Percentiles rank a stretch among this genome's conserved stretches.
Evolutionary conservation across 1,140 invertebrate species (phyloP).

Genomic region (Drosophila funebris): DNA sequence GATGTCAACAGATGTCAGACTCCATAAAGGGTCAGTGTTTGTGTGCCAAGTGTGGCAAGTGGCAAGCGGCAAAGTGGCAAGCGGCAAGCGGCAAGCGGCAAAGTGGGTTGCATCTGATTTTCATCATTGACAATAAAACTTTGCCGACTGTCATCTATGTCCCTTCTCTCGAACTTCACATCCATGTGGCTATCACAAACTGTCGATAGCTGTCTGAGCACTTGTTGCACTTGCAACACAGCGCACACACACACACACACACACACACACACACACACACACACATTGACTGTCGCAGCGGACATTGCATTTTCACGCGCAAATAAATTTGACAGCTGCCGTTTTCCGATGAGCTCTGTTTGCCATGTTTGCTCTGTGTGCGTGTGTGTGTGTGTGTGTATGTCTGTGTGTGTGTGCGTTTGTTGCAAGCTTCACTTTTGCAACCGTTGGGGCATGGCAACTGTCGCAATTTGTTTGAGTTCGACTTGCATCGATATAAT

Average conservation of each 20-base stretch:
- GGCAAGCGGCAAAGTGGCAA: neutral
- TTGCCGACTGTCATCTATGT: neutral
- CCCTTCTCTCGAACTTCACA: neutral
- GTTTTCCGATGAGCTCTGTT: conserved; percentile 32
- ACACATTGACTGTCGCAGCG: neutral
- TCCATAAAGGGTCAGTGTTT: neutral
- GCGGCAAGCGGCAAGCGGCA: neutral
- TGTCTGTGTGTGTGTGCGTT: neutral
- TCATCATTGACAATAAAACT: conserved; percentile 4
- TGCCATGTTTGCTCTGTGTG: neutral
- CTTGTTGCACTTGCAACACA: conserved; percentile 26
- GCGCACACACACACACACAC: neutral
- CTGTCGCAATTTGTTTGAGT: neutral
- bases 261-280: neutral
- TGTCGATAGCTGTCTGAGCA: conserved; percentile 14
- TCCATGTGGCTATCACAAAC: too few species aligned
- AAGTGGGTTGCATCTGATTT: conserved; percentile 5
- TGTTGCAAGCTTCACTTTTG: neutral
- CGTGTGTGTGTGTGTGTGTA: neutral
- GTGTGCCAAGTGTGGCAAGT: conserved; percentile 24
- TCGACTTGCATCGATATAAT: too few species aligned
- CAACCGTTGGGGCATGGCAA: neutral
- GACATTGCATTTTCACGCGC: conserved; percentile 58
- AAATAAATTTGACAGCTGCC: conserved; percentile 77
- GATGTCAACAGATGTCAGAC: neutral